Base-by-base conservation (phyloP, 2,888 invertebrate species). In the Ptychoptera albimana region DNA sequence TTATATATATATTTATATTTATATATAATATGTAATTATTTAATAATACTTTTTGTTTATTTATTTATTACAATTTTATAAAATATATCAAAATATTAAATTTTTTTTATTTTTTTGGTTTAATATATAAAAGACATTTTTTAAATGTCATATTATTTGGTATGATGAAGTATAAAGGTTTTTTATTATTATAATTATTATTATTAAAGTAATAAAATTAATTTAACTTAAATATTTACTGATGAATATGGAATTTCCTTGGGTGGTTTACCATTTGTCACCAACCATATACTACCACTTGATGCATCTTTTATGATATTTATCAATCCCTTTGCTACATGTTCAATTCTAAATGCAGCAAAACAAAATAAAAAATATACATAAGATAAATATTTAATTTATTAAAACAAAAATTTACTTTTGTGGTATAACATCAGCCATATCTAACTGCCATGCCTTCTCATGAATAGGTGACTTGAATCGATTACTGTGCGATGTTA, bases 211-310 rank as follows among this genome's bases (percentile, higher is more conserved):
- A 23, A 23, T 23, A 23, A 23, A 23, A 23, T 23, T 23, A 23
- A 23, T 23, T 23, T 23, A 23, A 30, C 44, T 51, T 51, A 53
- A 15, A 51, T 48, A 8, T 44, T 49, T 30, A 44, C 48, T 12
- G 45, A 41, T 9, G 52, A 52, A 38, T 51, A 54, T 12, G 52
- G 52, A 38, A 54, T 49, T 46, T 82, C 79, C 54, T 74, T 69
- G 2, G 76, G 72, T 3, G 77, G 71, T 53, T 76, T 74, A 9
- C 75, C 74, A 53, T 79, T 78, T 54, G 79, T 79, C 29, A 80
- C 74, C 36, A 79, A 61, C 81, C 81, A 82, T 45, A 79, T 75
- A 1, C 77, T 75, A n/a, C 82, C 82, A 56, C 76, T 80, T 51
- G 74, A 72, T 9, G 74, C 80, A 53, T 75, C 77, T 47, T 72